These are phyloP conservation scores for Dicranocentrus wangi DNA, from an alignment of 2,888 invertebrate species.

Conservation along the genomic window DNA sequence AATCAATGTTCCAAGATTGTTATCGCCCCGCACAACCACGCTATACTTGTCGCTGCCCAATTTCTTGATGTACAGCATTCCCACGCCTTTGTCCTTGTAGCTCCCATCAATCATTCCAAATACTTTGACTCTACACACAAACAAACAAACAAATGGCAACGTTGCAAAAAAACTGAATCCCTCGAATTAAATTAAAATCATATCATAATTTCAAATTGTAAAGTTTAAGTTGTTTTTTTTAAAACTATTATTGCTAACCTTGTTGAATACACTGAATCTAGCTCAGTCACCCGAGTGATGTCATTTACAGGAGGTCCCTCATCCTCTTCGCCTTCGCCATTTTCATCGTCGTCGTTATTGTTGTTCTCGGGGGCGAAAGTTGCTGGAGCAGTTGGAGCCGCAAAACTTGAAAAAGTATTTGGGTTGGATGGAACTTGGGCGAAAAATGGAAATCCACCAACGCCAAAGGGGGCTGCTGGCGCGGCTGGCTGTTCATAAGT, in stretches of 20 bases:
- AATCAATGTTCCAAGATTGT: constrained; percentile 89
- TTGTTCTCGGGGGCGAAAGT: constrained; percentile 71
- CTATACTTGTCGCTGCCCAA: constrained; percentile 84
- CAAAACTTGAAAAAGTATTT: background rate
- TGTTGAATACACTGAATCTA: constrained; percentile 87
- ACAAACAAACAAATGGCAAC: background rate
- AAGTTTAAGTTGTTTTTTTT: too few species aligned
- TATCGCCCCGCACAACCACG: constrained; percentile 91
- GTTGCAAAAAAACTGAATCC: too few species aligned
- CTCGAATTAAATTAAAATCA: too few species aligned
- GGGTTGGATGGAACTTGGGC: constrained; percentile 16
- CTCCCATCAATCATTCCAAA: constrained; percentile 87
- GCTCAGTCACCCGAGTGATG: constrained; percentile 89
- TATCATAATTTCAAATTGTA: too few species aligned
- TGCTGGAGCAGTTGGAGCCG: background rate
- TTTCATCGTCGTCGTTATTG: constrained; percentile 79
- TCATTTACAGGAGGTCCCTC: constrained; percentile 92
- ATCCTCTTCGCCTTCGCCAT: constrained; percentile 77
- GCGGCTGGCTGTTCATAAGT: too few species aligned
- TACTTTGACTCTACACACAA: constrained; percentile 84
- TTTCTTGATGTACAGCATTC: constrained; percentile 91
- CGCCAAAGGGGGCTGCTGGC: too few species aligned
- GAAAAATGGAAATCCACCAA: constrained; percentile 51
- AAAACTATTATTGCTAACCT: too few species aligned
- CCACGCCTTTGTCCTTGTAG: constrained; percentile 91